Evolutionary conservation across 2,797 vertebrate genomes (phyloP).

Genomic region (Falco columbarius): DNA sequence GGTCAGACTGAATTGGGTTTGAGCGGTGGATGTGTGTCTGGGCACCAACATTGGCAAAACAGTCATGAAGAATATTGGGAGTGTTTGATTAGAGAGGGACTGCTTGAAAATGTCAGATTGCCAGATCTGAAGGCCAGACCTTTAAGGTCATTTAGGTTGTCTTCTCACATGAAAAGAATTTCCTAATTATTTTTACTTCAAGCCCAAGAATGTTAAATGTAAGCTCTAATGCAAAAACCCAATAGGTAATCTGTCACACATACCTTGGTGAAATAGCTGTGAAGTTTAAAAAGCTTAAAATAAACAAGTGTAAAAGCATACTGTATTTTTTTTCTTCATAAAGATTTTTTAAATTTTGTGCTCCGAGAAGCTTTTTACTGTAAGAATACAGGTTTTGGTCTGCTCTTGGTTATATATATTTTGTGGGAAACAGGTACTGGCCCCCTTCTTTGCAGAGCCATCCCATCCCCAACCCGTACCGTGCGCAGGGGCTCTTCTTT

Average conservation of each 20-base stretch:
- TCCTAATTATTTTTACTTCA: not conserved
- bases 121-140: not conserved
- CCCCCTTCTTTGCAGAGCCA: not conserved
- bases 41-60: not conserved
- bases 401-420: not conserved
- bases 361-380: not conserved
- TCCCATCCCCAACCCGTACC: not conserved
- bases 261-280: not conserved
- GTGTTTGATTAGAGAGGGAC: not conserved
- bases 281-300: slow-evolving; percentile 14
- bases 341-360: not conserved
- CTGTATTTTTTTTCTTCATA: not conserved
- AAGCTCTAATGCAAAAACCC: not conserved
- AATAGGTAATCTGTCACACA: not conserved
- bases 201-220: not conserved
- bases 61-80: not conserved
- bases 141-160: not conserved
- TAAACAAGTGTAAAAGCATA: not conserved
- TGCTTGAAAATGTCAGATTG: not conserved
- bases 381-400: not conserved
- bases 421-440: not conserved
- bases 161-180: not conserved
- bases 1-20: not conserved
- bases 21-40: not conserved
- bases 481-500: not conserved